These are phyloP conservation scores for Hylia prasina DNA, from an alignment of 2,113 vertebrate species.

Conservation along the genomic window DNA sequence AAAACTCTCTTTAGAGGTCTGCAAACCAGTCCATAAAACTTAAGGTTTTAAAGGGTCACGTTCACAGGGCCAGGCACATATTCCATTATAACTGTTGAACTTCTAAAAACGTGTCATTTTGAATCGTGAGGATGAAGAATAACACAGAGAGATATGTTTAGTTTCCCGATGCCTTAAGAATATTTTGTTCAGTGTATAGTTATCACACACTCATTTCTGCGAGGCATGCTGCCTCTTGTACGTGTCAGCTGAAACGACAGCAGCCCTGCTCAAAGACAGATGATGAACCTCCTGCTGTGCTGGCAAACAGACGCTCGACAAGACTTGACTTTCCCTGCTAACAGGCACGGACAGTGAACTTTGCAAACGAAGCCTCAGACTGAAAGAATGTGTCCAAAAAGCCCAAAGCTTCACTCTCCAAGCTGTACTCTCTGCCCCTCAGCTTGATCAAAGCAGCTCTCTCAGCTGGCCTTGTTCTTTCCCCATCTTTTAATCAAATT, in stretches of 20 bases:
- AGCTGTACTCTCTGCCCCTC: not conserved
- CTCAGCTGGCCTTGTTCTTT: not conserved
- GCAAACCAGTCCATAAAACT: not conserved
- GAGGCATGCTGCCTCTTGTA: conserved; percentile 59
- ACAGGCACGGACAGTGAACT: conserved; percentile 60
- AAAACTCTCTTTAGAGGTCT: not conserved
- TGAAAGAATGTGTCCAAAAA: conserved; percentile 9
- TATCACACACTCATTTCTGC: conserved; percentile 62
- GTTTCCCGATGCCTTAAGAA: conserved; percentile 50
- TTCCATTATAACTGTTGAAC: not conserved
- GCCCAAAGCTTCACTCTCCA: conserved; percentile 16
- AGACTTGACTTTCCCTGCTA: conserved; percentile 69
- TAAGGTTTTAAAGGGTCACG: not conserved
- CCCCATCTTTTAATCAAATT: not conserved
- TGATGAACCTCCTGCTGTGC: conserved; percentile 51
- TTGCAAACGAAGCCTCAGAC: conserved; percentile 34
- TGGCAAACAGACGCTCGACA: conserved; percentile 57
- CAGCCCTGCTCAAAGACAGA: conserved; percentile 39
- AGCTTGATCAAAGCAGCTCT: not conserved
- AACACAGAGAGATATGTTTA: conserved; percentile 30
- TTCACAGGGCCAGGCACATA: not conserved
- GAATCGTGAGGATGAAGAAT: conserved; percentile 31
- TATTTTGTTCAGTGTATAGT: conserved; percentile 49
- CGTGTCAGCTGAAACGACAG: conserved; percentile 53
- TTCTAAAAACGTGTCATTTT: conserved; percentile 58